Conservation (phyloP, 2,113 vertebrate genomes). For the Suricata suricatta region DNA sequence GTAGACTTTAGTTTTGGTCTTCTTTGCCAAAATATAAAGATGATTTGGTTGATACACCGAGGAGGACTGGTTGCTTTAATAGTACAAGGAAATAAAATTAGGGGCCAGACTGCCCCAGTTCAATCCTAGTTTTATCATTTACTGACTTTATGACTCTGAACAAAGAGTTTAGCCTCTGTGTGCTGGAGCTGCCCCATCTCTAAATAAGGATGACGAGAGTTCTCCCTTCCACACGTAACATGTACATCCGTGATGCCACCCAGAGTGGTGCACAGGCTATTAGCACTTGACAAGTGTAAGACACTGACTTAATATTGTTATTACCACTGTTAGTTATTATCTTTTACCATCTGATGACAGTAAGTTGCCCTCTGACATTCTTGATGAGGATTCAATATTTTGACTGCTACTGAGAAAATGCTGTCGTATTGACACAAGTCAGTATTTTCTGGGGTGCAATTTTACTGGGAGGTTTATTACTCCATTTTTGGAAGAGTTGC, state of each 20-base stretch:
- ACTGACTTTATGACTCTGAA: slow-evolving; percentile 13
- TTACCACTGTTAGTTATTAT: background rate
- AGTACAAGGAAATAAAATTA: slow-evolving; percentile 49
- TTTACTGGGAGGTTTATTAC: background rate
- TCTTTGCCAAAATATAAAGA: slow-evolving; percentile 56
- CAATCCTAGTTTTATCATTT: slow-evolving; percentile 31
- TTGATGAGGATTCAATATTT: background rate
- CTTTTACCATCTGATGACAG: background rate
- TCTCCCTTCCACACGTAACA: background rate
- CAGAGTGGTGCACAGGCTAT: background rate
- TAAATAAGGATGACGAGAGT: background rate
- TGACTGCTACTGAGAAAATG: slow-evolving; percentile 20
- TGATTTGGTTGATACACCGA: slow-evolving; percentile 36
- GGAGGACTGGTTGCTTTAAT: slow-evolving; percentile 28
- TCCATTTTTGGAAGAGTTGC: slow-evolving; percentile 26
- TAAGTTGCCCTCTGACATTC: background rate
- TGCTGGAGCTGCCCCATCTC: background rate
- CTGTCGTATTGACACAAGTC: background rate
- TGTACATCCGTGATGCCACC: background rate
- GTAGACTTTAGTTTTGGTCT: slow-evolving; percentile 16
- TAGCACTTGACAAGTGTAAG: background rate
- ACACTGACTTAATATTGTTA: background rate
- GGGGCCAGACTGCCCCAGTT: background rate
- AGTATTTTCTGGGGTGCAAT: background rate
- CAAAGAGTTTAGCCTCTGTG: background rate